Conservation (phyloP, 2,113 vertebrate species). For the Rhinogobius similis region DNA sequence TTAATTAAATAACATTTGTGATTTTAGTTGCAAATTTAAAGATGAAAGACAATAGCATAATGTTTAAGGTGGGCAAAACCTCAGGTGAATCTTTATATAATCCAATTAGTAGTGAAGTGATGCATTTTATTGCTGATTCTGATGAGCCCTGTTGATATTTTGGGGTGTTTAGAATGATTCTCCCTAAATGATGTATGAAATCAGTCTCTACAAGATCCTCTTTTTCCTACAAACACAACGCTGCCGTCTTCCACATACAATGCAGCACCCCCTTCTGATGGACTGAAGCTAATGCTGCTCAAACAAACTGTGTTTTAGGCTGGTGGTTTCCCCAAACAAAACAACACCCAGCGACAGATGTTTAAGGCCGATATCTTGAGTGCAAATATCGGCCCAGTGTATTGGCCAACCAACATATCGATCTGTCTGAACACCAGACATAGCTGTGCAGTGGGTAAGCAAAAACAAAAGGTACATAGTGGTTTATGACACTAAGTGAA, state of each 20-base stretch:
- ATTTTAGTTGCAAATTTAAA: not conserved
- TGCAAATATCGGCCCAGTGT: not conserved
- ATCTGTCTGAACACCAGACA: not conserved
- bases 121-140: not conserved
- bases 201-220: not conserved
- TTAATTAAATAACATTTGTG: not conserved
- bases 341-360: not conserved
- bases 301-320: not conserved
- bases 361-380: not conserved
- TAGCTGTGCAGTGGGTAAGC: not conserved
- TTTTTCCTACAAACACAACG: not conserved
- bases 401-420: not conserved
- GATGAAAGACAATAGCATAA: not conserved
- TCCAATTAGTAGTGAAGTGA: not conserved
- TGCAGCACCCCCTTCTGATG: not conserved
- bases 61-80: not conserved
- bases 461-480: slow-evolving; percentile 17
- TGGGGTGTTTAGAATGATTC: not conserved
- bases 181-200: not conserved
- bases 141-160: not conserved
- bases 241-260: not conserved
- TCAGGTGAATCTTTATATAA: not conserved
- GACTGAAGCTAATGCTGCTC: not conserved
- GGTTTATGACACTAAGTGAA: slow-evolving; percentile 43
- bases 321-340: not conserved